Conservation (phyloP, 2,888 invertebrate species). For the Synergus gifuensis region DNA sequence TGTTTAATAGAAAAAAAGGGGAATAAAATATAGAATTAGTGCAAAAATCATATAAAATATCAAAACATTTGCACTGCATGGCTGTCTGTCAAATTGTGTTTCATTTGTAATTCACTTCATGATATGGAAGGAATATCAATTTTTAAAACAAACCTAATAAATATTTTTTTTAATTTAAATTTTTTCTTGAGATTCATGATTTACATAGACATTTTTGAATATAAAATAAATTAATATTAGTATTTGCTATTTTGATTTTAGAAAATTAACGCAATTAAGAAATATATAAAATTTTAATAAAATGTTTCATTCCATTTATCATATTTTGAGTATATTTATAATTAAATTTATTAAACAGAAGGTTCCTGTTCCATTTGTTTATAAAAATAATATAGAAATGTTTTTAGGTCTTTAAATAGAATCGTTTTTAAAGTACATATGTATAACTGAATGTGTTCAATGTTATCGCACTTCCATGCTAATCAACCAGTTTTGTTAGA, state of each 20-base stretch:
- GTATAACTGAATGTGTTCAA: not conserved
- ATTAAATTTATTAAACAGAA: no score
- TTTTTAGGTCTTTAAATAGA: not conserved
- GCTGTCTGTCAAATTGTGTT: not conserved
- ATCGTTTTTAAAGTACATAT: not conserved
- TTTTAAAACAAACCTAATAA: not conserved
- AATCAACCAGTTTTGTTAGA: not conserved
- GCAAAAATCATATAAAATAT: constrained; percentile 10
- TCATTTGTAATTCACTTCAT: not conserved
- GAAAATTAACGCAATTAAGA: no score
- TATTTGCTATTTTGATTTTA: no score
- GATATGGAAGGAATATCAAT: not conserved
- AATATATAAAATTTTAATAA: no score
- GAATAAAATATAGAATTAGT: not conserved
- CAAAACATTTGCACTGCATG: constrained; percentile 21
- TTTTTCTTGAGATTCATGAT: no score
- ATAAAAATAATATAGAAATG: not conserved
- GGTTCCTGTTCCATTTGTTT: no score
- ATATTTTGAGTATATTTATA: no score
- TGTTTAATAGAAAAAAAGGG: not conserved
- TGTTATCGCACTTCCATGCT: constrained; percentile 1
- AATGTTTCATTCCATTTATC: no score
- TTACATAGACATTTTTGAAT: no score
- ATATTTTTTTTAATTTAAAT: no score
- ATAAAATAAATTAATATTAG: no score